Conservation (phyloP, 2,113 vertebrate species). For the Sinosuthora webbiana region DNA sequence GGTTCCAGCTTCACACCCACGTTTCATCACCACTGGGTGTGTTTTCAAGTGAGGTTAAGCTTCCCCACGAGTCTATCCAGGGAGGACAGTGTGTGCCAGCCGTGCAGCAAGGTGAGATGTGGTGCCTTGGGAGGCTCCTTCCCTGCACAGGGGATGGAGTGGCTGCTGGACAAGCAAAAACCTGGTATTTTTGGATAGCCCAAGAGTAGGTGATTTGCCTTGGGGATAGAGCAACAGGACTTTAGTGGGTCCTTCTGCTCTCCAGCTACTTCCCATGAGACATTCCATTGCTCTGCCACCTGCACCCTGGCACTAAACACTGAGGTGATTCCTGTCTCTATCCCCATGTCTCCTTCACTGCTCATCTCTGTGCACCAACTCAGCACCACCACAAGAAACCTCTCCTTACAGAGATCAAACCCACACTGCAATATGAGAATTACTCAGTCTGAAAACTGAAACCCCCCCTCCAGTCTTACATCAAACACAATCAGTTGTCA, state of each 20-base stretch:
- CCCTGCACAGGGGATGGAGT: neutral
- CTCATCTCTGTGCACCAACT: neutral
- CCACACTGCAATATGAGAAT: neutral
- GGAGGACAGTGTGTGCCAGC: neutral
- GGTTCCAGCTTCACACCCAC: neutral
- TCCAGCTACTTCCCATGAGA: neutral
- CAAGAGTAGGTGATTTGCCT: neutral
- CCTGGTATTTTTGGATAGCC: neutral
- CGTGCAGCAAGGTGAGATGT: accelerated
- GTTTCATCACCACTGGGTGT: accelerated
- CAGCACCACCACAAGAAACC: neutral
- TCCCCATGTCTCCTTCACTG: neutral
- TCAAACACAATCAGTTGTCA: neutral
- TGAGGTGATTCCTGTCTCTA: neutral
- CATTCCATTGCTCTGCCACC: neutral
- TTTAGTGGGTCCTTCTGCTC: neutral
- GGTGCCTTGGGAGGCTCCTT: neutral
- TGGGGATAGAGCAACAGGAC: neutral
- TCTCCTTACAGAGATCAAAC: neutral
- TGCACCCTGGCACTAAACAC: neutral
- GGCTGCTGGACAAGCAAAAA: neutral
- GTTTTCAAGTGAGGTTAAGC: neutral
- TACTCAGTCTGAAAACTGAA: neutral
- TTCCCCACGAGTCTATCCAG: neutral
- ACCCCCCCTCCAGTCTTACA: neutral